Conservation (phyloP, 2,797 vertebrate genomes). For the Molossus molossus region DNA sequence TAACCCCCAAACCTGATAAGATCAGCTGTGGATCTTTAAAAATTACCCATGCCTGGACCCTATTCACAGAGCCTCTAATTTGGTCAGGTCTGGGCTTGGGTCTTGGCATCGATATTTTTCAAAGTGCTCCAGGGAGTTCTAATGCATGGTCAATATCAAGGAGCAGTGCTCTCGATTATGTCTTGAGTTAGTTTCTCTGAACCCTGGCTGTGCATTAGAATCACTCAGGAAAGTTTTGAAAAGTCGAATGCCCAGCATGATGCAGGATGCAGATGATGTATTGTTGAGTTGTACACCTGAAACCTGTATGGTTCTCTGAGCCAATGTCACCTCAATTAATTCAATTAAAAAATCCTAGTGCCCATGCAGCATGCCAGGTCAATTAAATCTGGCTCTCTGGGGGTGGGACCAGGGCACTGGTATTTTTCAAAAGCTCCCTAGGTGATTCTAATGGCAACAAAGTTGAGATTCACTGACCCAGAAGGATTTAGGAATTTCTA, state of each 20-base stretch:
- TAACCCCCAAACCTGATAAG: neutral
- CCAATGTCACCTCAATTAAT: neutral
- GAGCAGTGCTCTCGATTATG: neutral
- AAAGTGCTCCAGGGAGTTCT: neutral
- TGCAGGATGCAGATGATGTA: neutral
- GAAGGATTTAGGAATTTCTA: slow-evolving; percentile 28
- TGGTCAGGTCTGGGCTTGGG: neutral
- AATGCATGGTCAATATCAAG: neutral
- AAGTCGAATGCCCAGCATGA: neutral
- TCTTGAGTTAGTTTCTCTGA: slow-evolving; percentile 4
- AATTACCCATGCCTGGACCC: neutral
- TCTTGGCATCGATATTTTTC: slow-evolving; percentile 20
- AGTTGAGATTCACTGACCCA: slow-evolving; percentile 37
- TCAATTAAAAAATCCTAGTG: neutral
- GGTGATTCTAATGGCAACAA: neutral
- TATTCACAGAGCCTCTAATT: slow-evolving; percentile 12
- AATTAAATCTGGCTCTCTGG: slow-evolving; percentile 33
- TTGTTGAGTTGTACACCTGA: neutral
- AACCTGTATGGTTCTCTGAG: neutral
- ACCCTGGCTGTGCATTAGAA: neutral
- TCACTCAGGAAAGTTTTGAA: slow-evolving; percentile 2
- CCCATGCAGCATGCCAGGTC: neutral
- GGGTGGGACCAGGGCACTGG: neutral
- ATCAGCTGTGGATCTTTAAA: neutral
- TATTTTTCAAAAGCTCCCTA: neutral